Evolutionary conservation across 2,113 vertebrate genomes (phyloP).

Genomic region (Colinus virginianus): DNA sequence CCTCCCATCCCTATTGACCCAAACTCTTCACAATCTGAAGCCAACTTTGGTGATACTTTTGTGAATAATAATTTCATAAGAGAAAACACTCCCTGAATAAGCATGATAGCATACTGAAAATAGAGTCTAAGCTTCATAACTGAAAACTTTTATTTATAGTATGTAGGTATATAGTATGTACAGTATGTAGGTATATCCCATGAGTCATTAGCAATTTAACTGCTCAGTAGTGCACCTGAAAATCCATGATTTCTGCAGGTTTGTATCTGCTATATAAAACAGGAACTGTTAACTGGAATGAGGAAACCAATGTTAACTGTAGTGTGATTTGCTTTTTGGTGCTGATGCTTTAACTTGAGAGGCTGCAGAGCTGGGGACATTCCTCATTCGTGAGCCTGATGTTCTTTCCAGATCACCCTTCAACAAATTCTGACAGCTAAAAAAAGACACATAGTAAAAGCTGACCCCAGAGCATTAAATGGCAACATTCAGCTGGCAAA

Average conservation of each 20-base stretch:
- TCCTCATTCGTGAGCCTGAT: fast-evolving
- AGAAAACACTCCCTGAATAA: neutral
- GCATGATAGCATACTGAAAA: neutral
- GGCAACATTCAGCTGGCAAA: neutral
- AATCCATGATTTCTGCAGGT: neutral
- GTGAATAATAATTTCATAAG: neutral
- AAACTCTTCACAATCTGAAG: neutral
- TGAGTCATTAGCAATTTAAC: neutral
- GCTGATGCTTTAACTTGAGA: neutral
- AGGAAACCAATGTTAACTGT: neutral
- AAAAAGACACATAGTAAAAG: neutral
- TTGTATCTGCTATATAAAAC: neutral
- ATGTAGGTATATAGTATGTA: neutral
- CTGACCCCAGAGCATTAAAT: neutral
- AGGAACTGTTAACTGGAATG: neutral
- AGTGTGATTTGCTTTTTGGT: neutral
- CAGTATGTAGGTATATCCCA: neutral
- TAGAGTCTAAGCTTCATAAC: neutral
- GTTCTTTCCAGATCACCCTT: neutral
- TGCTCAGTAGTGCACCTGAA: neutral
- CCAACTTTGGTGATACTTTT: neutral
- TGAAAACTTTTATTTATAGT: neutral
- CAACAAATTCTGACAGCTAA: neutral
- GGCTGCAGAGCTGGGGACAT: neutral
- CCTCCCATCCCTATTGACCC: neutral